These are phyloP conservation scores for Amphiduros pacificus DNA, from an alignment of 2,888 invertebrate genomes.

Conservation along the genomic window DNA sequence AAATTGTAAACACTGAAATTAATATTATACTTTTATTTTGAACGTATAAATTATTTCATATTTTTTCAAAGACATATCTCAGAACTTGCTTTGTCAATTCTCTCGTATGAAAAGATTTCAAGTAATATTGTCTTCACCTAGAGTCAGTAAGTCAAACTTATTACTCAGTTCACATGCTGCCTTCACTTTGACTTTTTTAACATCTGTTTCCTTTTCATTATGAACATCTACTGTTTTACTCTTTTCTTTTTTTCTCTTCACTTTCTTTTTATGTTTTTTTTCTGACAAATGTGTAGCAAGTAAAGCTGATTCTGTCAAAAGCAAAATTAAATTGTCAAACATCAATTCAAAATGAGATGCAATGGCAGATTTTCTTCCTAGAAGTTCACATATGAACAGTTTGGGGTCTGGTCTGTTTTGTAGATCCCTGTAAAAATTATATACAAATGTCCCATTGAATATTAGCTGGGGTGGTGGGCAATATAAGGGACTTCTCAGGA, in stretches of 20 bases:
- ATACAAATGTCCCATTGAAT: slow-evolving; percentile 48
- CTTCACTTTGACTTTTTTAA: neutral
- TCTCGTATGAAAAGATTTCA: too few species aligned
- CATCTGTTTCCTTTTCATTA: neutral
- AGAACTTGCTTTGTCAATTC: too few species aligned
- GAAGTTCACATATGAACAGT: slow-evolving; percentile 18
- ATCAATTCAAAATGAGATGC: neutral
- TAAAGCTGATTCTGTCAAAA: too few species aligned
- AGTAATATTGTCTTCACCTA: too few species aligned
- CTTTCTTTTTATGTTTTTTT: neutral
- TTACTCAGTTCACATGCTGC: neutral
- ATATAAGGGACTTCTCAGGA: slow-evolving; percentile 41
- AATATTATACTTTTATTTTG: too few species aligned
- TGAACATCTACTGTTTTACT: neutral
- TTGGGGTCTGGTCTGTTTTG: slow-evolving; percentile 32
- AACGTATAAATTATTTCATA: too few species aligned
- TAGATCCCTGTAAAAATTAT: slow-evolving; percentile 44
- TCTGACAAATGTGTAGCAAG: too few species aligned
- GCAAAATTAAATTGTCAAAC: neutral
- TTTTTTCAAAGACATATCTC: too few species aligned
- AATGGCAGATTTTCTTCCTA: slow-evolving; percentile 11
- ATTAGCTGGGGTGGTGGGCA: slow-evolving; percentile 34
- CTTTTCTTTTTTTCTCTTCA: neutral
- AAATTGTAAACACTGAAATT: too few species aligned
- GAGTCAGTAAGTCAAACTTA: too few species aligned